Conservation (phyloP, 2,113 vertebrate genomes). For the Vombatus ursinus region DNA sequence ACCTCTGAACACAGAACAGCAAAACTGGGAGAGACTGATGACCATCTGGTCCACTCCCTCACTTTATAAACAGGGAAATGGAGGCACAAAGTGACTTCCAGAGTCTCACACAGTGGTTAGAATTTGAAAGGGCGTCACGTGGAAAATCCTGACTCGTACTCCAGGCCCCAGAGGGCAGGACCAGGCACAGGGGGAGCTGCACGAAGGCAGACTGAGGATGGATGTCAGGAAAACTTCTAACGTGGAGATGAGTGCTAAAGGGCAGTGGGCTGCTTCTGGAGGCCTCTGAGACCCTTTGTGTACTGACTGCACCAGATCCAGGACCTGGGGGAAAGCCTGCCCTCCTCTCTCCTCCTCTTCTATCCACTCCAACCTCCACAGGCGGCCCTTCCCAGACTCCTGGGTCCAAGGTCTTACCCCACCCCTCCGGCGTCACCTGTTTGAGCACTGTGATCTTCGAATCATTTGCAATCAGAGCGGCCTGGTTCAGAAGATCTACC, state of each 20-base stretch:
- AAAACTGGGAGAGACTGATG: not conserved
- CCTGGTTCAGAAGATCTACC: constrained; percentile 93
- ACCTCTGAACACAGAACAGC: not conserved
- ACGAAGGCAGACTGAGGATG: not conserved
- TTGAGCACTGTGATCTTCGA: constrained; percentile 93
- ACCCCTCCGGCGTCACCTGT: constrained; percentile 84
- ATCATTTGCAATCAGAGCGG: constrained; percentile 89
- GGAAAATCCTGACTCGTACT: not conserved
- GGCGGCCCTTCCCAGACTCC: not conserved
- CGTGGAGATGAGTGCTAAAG: no score
- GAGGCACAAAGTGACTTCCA: no score
- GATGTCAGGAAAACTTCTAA: no score
- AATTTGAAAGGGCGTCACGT: no score
- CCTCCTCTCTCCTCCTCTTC: not conserved
- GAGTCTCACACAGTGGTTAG: not conserved
- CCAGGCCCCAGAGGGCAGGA: not conserved
- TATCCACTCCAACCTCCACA: no score
- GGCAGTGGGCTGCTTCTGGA: no score
- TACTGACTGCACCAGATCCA: no score
- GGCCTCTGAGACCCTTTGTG: no score
- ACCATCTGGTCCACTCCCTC: not conserved
- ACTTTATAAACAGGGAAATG: not conserved
- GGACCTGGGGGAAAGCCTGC: no score
- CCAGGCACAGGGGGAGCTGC: not conserved
- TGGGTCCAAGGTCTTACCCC: not conserved